Conservation (phyloP, 2,888 invertebrate species). For the Smittia sp. region DNA sequence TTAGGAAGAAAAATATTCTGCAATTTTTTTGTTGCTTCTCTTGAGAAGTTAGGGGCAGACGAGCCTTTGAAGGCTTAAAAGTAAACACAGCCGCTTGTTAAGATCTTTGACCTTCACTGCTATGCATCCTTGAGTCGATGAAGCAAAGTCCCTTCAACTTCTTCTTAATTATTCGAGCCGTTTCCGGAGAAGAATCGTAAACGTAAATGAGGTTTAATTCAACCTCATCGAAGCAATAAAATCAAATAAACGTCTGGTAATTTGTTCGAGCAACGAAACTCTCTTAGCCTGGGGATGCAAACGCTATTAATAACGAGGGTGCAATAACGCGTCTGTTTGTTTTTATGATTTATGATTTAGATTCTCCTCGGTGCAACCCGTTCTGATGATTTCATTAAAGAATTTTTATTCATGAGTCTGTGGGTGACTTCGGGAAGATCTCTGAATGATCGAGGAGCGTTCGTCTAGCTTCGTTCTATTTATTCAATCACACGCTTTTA, state of each 20-base stretch:
- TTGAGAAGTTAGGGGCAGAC: not conserved
- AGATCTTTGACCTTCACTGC: not conserved
- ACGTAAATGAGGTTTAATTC: not conserved
- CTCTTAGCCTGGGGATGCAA: not conserved
- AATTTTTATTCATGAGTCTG: not conserved
- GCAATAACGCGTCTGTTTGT: conserved; percentile 30
- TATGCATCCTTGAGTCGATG: not conserved
- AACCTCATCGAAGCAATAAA: conserved; percentile 25
- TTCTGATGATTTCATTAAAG: conserved; percentile 1
- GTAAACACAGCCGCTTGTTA: conserved; percentile 31
- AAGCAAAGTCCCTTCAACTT: not conserved
- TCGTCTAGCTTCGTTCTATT: not conserved
- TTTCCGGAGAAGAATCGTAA: conserved; percentile 38
- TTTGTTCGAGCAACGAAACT: not conserved
- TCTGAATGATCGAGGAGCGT: not conserved
- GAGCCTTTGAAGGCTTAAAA: not conserved
- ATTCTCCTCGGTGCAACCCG: conserved; percentile 5
- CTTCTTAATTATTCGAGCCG: not conserved
- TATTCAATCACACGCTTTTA: conserved; percentile 24
- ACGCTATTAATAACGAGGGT: conserved; percentile 29
- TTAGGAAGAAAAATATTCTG: not conserved
- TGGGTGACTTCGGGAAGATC: not conserved
- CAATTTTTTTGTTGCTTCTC: not conserved
- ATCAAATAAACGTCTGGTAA: conserved; percentile 39
- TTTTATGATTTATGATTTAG: conserved; percentile 42